A percentile compares a stretch with the other conserved stretches of the same genome.
Conservation (phyloP, 2,888 invertebrate genomes). For the Diachrysia chrysitis region DNA sequence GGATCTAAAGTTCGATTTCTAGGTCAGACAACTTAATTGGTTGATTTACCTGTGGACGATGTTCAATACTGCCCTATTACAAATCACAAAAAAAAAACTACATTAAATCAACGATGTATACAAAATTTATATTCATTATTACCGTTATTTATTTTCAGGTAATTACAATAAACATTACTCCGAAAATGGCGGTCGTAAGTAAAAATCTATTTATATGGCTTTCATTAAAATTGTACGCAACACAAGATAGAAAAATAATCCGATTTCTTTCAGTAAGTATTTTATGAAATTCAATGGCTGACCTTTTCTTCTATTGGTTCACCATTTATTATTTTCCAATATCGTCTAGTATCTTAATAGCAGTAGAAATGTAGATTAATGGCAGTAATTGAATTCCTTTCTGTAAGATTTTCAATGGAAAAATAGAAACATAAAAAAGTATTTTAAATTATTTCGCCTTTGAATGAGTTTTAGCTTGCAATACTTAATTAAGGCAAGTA, state of each 20-base stretch:
- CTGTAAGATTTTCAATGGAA: neutral
- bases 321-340: conserved; percentile 45
- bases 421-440: neutral
- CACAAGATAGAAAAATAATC: conserved; percentile 27
- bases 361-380: conserved; percentile 28
- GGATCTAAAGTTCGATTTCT: too few species aligned
- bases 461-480: too few species aligned
- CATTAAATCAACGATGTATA: too few species aligned
- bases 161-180: conserved; percentile 22
- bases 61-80: too few species aligned
- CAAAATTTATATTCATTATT: neutral
- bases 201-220: conserved; percentile 22
- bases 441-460: neutral
- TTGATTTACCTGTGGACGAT: too few species aligned
- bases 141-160: conserved; percentile 32
- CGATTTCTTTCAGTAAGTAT: conserved; percentile 19
- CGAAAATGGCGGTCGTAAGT: conserved; percentile 33
- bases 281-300: conserved; percentile 28
- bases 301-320: conserved; percentile 22
- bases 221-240: conserved; percentile 46
- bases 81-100: too few species aligned
- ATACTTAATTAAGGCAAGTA: neutral
- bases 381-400: conserved; percentile 30
- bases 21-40: too few species aligned
- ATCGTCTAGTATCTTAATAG: conserved; percentile 20